A percentile compares a stretch with the other conserved stretches of the same genome.
Conservation (phyloP, 2,797 vertebrate species). For the Otus scops region DNA sequence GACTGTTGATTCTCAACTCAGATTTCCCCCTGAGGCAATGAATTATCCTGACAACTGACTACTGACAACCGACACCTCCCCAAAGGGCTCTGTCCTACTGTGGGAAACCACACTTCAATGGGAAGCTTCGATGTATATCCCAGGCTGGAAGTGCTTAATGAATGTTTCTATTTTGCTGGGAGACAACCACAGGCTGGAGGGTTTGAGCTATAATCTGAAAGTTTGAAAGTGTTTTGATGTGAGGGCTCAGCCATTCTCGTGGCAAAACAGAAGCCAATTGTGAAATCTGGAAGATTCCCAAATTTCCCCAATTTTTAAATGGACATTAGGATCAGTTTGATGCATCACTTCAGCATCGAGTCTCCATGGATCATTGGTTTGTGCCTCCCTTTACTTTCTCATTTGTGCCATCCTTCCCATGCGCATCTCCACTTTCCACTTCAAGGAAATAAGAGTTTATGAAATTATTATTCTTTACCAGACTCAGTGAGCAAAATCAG, state of each 20-base stretch:
- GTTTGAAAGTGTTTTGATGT: neutral
- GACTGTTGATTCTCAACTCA: constrained; percentile 33
- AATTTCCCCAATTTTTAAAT: neutral
- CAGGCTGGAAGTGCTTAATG: neutral
- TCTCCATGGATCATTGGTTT: neutral
- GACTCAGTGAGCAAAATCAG: neutral
- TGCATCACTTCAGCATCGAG: neutral
- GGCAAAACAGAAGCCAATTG: neutral
- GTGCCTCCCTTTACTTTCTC: neutral
- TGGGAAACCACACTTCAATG: constrained; percentile 20
- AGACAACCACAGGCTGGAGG: neutral
- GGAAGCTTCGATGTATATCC: neutral
- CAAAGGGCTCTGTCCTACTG: neutral
- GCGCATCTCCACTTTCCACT: neutral
- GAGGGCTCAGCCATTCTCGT: neutral
- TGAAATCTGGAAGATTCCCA: neutral
- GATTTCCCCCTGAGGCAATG: constrained; percentile 16
- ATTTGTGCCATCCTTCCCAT: neutral
- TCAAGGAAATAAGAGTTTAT: neutral
- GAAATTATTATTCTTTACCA: neutral
- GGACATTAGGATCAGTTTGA: neutral
- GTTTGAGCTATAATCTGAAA: neutral
- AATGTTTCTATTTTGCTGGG: neutral
- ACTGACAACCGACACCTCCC: constrained; percentile 48
- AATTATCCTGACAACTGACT: constrained; percentile 48